These are phyloP conservation scores for Tonatia bakeri DNA, from an alignment of 2,113 vertebrate species.

Conservation along the genomic window DNA sequence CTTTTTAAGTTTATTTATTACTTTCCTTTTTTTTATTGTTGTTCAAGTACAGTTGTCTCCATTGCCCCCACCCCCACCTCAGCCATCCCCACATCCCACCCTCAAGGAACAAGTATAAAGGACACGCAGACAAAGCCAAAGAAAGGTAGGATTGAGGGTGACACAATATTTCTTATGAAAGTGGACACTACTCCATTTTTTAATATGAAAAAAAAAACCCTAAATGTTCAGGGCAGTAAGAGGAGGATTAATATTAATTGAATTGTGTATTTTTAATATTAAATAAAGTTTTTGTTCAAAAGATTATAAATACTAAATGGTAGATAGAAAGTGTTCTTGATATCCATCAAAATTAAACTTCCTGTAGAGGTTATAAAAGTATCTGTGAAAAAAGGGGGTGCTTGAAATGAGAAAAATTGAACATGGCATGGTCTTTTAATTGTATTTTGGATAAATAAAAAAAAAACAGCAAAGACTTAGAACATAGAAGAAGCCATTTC, in stretches of 20 bases:
- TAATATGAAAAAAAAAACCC: background rate
- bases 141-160: too few species aligned
- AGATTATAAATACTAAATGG: background rate
- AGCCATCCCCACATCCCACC: too few species aligned
- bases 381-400: background rate
- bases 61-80: too few species aligned
- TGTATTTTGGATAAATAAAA: background rate
- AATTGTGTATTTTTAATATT: background rate
- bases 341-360: background rate
- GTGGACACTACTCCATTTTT: background rate
- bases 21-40: too few species aligned
- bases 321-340: background rate
- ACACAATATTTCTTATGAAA: constrained; percentile 13
- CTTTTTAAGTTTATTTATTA: too few species aligned
- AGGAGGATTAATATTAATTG: background rate
- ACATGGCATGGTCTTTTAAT: background rate
- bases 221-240: background rate
- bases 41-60: too few species aligned
- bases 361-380: background rate
- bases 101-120: too few species aligned
- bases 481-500: background rate
- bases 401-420: background rate
- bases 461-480: background rate
- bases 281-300: background rate
- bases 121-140: too few species aligned